A percentile compares a stretch with the other conserved stretches of the same genome.
Evolutionary conservation across 2,888 invertebrate species (phyloP).

Genomic region (Tipula vernalis): DNA sequence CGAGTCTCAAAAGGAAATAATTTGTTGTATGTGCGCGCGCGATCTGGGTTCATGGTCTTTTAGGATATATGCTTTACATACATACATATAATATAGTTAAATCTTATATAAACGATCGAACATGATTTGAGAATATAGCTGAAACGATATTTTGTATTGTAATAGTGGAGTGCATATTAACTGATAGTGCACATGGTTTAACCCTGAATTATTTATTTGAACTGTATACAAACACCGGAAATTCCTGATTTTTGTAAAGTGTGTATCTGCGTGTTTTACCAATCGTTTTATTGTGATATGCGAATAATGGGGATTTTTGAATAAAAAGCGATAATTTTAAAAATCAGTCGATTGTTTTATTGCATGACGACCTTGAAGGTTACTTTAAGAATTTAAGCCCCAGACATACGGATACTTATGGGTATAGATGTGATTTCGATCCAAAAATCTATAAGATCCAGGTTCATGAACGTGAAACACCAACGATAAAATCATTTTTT

Average conservation of each 20-base stretch:
- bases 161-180: not conserved
- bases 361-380: too few relatives aligned
- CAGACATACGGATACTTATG: too few relatives aligned
- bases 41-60: not conserved
- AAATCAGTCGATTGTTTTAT: not conserved
- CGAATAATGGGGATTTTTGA: not conserved
- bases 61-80: not conserved
- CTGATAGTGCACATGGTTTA: not conserved
- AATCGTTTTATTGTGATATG: too few relatives aligned
- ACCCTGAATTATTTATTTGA: not conserved
- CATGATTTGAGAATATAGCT: not conserved
- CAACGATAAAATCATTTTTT: too few relatives aligned
- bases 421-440: too few relatives aligned
- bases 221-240: not conserved
- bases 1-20: not conserved
- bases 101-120: not conserved
- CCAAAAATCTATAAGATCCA: too few relatives aligned
- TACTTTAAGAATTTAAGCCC: too few relatives aligned
- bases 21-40: not conserved
- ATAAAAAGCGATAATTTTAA: not conserved
- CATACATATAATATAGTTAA: not conserved
- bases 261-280: too few relatives aligned
- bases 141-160: not conserved
- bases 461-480: too few relatives aligned
- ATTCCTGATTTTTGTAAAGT: not conserved